Conservation (phyloP, 2,888 invertebrate species). For the Rhingia rostrata region DNA sequence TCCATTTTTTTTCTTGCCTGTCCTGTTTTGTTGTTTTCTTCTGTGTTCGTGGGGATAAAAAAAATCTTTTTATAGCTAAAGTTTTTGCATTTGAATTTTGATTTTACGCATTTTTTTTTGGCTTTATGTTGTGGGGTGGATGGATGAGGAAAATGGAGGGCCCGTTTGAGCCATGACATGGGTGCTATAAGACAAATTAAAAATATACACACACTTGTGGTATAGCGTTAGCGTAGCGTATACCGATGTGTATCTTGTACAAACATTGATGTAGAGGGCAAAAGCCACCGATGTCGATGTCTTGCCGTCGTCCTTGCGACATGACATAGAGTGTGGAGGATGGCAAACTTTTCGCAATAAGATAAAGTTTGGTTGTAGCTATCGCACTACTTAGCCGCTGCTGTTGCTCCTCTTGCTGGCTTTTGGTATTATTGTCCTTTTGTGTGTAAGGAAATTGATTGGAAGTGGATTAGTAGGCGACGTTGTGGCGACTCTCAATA, state of each 20-base stretch:
- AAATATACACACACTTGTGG: slow-evolving; percentile 44
- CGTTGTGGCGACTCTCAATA: slow-evolving; percentile 67
- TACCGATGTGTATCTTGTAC: slow-evolving; percentile 26
- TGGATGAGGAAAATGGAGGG: slow-evolving; percentile 9
- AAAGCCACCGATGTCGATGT: slow-evolving; percentile 27
- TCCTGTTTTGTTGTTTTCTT: slow-evolving; percentile 13
- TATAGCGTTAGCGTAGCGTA: background rate
- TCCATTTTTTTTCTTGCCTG: slow-evolving; percentile 25
- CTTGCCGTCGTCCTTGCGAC: slow-evolving; percentile 16
- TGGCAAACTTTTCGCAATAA: slow-evolving; percentile 60
- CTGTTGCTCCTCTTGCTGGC: slow-evolving; percentile 55
- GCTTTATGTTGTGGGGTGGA: slow-evolving; percentile 3
- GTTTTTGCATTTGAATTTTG: slow-evolving; percentile 69
- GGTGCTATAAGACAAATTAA: slow-evolving; percentile 66
- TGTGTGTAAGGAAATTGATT: slow-evolving; percentile 62
- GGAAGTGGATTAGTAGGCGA: slow-evolving; percentile 69
- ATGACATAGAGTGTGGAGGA: slow-evolving; percentile 22
- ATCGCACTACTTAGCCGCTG: slow-evolving; percentile 60
- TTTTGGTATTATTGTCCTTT: slow-evolving; percentile 53
- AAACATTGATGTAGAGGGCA: slow-evolving; percentile 47
- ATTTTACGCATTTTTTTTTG: slow-evolving; percentile 53
- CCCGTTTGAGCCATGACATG: slow-evolving; percentile 33
- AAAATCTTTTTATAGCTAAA: slow-evolving; percentile 62
- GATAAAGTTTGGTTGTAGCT: slow-evolving; percentile 62
- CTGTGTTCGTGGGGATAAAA: slow-evolving; percentile 46